Evolutionary conservation across 2,113 vertebrate genomes (phyloP).

Genomic region (Seriola rivoliana): DNA sequence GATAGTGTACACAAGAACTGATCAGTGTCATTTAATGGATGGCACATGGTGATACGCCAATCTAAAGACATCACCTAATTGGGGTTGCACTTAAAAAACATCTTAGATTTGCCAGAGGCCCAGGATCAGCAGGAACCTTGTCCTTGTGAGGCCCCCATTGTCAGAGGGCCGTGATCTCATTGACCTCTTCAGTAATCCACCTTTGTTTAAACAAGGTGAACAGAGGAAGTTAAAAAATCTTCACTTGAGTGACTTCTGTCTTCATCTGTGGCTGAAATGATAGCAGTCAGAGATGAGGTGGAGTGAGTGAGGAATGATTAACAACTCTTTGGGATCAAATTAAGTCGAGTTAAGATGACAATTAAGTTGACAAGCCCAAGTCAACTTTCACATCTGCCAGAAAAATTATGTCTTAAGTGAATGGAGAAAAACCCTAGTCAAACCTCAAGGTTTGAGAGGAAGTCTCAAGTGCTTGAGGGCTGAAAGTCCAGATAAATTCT

Average conservation of each 20-base stretch:
- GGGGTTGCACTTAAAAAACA: not conserved
- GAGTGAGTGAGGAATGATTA: too few relatives aligned
- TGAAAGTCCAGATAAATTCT: not conserved
- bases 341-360: not conserved
- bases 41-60: not conserved
- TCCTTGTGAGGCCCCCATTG: not conserved
- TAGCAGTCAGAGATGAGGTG: not conserved
- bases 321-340: not conserved
- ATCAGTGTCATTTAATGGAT: not conserved
- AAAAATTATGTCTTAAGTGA: too few relatives aligned
- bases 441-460: not conserved
- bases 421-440: not conserved
- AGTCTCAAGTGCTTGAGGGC: not conserved
- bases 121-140: not conserved
- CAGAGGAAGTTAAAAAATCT: not conserved
- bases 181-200: not conserved
- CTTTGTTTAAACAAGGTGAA: not conserved
- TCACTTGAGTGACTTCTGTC: too few relatives aligned
- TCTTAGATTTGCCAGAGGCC: not conserved
- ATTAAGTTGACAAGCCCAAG: not conserved
- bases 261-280: not conserved
- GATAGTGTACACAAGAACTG: not conserved
- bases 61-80: not conserved
- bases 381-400: not conserved
- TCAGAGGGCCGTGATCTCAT: not conserved